Evolutionary conservation across 2,888 invertebrate genomes (phyloP).

Genomic region (Drymonia ruficornis): DNA sequence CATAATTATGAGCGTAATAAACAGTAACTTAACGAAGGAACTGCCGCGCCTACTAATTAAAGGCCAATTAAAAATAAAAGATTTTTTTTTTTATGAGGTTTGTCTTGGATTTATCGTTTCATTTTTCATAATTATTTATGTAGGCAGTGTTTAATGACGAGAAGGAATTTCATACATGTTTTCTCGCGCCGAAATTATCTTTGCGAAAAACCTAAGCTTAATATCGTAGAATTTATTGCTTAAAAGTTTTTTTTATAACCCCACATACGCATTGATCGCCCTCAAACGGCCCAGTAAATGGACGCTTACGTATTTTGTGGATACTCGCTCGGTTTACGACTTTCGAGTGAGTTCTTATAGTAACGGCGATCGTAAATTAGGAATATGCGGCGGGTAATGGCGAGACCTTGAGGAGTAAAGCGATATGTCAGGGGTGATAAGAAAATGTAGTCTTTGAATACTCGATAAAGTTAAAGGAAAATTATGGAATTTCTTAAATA

Average conservation of each 20-base stretch:
- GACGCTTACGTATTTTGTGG: slow-evolving; percentile 49
- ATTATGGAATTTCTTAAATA: too few species aligned
- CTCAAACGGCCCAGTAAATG: slow-evolving; percentile 41
- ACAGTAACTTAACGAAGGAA: too few species aligned
- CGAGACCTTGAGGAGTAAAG: slow-evolving; percentile 29
- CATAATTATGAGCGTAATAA: background rate
- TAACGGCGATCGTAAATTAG: slow-evolving; percentile 41
- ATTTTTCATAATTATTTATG: too few species aligned
- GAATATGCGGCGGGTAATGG: slow-evolving; percentile 38
- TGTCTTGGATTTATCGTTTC: too few species aligned
- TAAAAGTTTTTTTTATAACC: slow-evolving; percentile 40
- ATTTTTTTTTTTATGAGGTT: too few species aligned
- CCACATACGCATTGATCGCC: slow-evolving; percentile 45
- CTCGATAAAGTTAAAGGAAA: background rate
- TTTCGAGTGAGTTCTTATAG: slow-evolving; percentile 47
- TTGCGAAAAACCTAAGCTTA: too few species aligned
- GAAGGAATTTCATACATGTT: too few species aligned
- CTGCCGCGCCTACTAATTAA: too few species aligned
- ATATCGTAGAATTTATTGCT: background rate
- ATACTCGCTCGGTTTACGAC: slow-evolving; percentile 42
- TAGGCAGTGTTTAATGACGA: too few species aligned
- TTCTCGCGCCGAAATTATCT: too few species aligned
- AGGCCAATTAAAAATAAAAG: too few species aligned
- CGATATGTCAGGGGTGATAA: background rate
- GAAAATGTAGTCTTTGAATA: background rate